Evolutionary conservation across 2,888 invertebrate species (phyloP).

Genomic region (Agriopis leucophaearia): DNA sequence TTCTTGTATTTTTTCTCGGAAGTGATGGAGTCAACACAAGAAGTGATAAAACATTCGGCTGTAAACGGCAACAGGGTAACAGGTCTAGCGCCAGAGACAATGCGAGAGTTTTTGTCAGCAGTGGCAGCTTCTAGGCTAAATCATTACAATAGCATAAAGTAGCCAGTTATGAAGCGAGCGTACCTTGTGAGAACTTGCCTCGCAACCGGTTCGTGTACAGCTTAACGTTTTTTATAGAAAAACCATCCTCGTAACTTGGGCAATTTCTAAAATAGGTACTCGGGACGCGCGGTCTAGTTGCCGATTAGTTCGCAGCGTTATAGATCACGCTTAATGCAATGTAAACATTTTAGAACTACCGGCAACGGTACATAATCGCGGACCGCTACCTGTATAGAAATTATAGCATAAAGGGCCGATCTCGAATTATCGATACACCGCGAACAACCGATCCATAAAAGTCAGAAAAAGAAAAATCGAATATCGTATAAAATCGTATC

Average conservation of each 20-base stretch:
- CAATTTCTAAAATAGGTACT: slow-evolving; percentile 58
- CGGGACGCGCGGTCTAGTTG: slow-evolving; percentile 49
- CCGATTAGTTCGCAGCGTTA: slow-evolving; percentile 31
- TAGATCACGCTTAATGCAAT: slow-evolving; percentile 27
- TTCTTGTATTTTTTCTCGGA: slow-evolving; percentile 63
- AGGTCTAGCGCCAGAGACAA: slow-evolving; percentile 70
- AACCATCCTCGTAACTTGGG: slow-evolving; percentile 63
- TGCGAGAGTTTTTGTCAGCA: slow-evolving; percentile 76
- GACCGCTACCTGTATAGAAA: slow-evolving; percentile 61
- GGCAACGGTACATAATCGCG: slow-evolving; percentile 44
- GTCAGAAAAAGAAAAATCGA: slow-evolving; percentile 81
- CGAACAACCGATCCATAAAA: slow-evolving; percentile 83
- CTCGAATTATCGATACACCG: slow-evolving; percentile 81
- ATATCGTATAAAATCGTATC: slow-evolving; percentile 84
- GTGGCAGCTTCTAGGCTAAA: slow-evolving; percentile 78
- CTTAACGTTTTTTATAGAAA: slow-evolving; percentile 75
- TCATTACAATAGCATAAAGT: slow-evolving; percentile 84
- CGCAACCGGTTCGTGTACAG: slow-evolving; percentile 72
- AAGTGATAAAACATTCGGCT: slow-evolving; percentile 70
- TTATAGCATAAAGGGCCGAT: slow-evolving; percentile 73
- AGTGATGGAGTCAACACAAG: slow-evolving; percentile 64
- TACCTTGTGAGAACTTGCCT: slow-evolving; percentile 70
- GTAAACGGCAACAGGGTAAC: slow-evolving; percentile 72
- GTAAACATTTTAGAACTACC: slow-evolving; percentile 49
- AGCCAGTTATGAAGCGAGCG: slow-evolving; percentile 79